Base-by-base conservation (phyloP, 1,140 invertebrate genomes). In the Trichomalopsis sarcophagae region DNA sequence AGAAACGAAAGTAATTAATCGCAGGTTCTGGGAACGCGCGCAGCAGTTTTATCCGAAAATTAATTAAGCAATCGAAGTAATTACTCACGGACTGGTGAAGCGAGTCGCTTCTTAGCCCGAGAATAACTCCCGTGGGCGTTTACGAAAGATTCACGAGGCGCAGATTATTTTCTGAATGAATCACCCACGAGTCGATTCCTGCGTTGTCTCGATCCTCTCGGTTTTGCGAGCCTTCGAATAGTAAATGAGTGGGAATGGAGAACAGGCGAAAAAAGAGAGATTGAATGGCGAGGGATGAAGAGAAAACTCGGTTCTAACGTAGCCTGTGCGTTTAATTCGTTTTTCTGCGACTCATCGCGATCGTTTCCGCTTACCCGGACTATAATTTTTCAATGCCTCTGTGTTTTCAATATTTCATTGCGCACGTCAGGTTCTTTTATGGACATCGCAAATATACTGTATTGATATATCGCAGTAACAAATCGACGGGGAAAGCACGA, bases 101-200 rank as follows among this genome's bases (percentile, higher is more conserved):
- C 55, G 6, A 62, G 17, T 62, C 55, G 14, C 13, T 27, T 40
- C 21, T 40, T 40, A 40, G 6, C 71, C 21, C 68, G 17, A 84
- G 66, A 84, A 84, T 77, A 84, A 27, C 55, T 81, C 23, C 69
- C 17, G 73, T 79, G 71, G 73, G 78, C 78, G 77, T 85, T 47
- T 68, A 75, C 17, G 30, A 81, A 23, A 47, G 78, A 81, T 30
- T 68, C 30, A 69, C 62, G 55, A 44, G 47, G 55, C 69, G 33
- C 47, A 69, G 78, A 86, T 88, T 87, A 89, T 88, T 88, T 87
- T 83, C 77, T 62, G 23, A 75, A 78, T 87, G 86, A 88, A 87
- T 89, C 87, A 87, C 81, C 62, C 62, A 44, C 75, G 71, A 44
- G 62, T 17, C 36, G 71, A 87, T 87, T 84, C n/a, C 85, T 87